Evolutionary conservation across 2,113 vertebrate genomes (phyloP), one percentile per base, ranked within the genome.

Genomic region (Chitala chitala): DNA sequence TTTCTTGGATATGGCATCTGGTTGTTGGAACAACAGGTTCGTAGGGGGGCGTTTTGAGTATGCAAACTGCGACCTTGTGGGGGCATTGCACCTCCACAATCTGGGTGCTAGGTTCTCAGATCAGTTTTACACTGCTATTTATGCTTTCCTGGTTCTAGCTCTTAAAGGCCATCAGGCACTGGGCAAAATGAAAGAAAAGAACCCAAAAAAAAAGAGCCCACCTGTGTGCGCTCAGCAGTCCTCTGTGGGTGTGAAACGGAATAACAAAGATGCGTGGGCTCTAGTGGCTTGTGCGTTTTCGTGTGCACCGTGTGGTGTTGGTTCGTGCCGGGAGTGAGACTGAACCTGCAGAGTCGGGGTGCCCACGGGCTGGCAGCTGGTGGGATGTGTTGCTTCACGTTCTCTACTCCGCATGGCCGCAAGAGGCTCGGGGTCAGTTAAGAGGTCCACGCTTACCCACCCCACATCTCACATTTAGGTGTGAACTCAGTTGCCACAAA

Each of bases 231-330:
- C 40, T 17, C 29, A 6, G 42, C 42, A 1, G 42, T 42, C 64
- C 22, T 6, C 42, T n/a, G 42, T 48, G 64, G 64, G 64, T 48
- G 64, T 68, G 64, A 68, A 68, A 24, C n/a, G 38, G 38, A 15
- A 68, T 68, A 68, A n/a, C n/a, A n/a, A n/a, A n/a, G n/a, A n/a
- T n/a, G n/a, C n/a, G n/a, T n/a, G n/a, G n/a, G n/a, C n/a, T n/a
- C n/a, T n/a, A n/a, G n/a, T n/a, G n/a, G n/a, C n/a, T n/a, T n/a
- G n/a, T n/a, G n/a, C n/a, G n/a, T n/a, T n/a, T n/a, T n/a, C n/a
- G n/a, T n/a, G n/a, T n/a, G n/a, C n/a, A n/a, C n/a, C n/a, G n/a
- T n/a, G n/a, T n/a, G n/a, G n/a, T n/a, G n/a, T n/a, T n/a, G n/a
- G n/a, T n/a, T n/a, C 13, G 5, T 24, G 29, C 29, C 29, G 1